A percentile compares a stretch with the other conserved stretches of the same genome.
These are phyloP conservation scores for Danio rerio DNA, from an alignment of 2,113 vertebrate genomes.

Conservation along the genomic window GRCz12tu NC_133176.1:41149001-41149500, in stretches of 20 bases:
- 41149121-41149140: slow-evolving; percentile 32
- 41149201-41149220: slow-evolving; percentile 34
- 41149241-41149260: slow-evolving; percentile 32
- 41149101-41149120: slow-evolving; percentile 44
- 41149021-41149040: slow-evolving; percentile 52
- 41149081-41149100: slow-evolving; percentile 49
- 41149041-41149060: slow-evolving; percentile 51
- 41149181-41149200: slow-evolving; percentile 29
- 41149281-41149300: neutral
- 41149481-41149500: neutral
- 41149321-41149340: neutral
- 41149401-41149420: neutral
- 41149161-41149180: slow-evolving; percentile 2
- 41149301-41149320: neutral
- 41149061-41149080: slow-evolving; percentile 43
- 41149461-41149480: neutral
- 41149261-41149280: neutral
- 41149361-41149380: neutral
- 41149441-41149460: neutral
- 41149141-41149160: slow-evolving; percentile 47
- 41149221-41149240: slow-evolving; percentile 31
- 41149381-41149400: neutral
- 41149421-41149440: neutral
- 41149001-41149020: slow-evolving; percentile 51
- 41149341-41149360: neutral